Percentiles rank a stretch among this genome's conserved stretches.
Conservation (phyloP, 2,797 vertebrate genomes). For the Erpetoichthys calabaricus region DNA sequence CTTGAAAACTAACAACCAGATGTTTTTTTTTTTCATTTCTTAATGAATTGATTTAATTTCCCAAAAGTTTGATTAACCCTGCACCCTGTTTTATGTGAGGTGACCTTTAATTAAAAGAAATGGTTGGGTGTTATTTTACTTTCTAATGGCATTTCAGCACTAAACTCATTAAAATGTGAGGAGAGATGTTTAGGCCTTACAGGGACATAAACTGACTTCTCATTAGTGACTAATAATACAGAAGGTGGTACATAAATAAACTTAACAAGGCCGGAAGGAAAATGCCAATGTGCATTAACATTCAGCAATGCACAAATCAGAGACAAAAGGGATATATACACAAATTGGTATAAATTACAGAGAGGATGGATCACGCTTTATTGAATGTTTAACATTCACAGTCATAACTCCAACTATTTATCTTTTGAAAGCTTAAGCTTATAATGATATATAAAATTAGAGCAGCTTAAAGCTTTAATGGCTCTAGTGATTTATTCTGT, state of each 20-base stretch:
- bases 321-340: background rate
- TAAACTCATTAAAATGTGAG: slow-evolving; percentile 32
- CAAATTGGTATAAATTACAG: background rate
- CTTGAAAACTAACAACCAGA: too few species aligned
- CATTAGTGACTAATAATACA: slow-evolving; percentile 40
- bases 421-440: too few species aligned
- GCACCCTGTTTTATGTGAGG: background rate
- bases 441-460: too few species aligned
- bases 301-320: background rate
- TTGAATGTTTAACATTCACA: too few species aligned
- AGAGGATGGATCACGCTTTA: too few species aligned
- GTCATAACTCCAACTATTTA: too few species aligned
- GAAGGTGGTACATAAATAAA: slow-evolving; percentile 36
- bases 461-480: too few species aligned
- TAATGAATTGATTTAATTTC: slow-evolving; percentile 3
- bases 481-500: too few species aligned
- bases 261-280: slow-evolving; percentile 2
- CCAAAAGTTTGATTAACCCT: background rate
- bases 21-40: background rate
- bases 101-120: slow-evolving; percentile 2
- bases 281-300: background rate
- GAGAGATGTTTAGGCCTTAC: slow-evolving; percentile 25
- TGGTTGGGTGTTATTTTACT: background rate
- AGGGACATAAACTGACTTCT: slow-evolving; percentile 29
- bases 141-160: slow-evolving; percentile 19